A percentile compares a stretch with the other conserved stretches of the same genome.
phyloP scores from a whole-genome alignment of 64 coral and sea anemone species.

The Dendrophyllia cribrosa region DNA sequence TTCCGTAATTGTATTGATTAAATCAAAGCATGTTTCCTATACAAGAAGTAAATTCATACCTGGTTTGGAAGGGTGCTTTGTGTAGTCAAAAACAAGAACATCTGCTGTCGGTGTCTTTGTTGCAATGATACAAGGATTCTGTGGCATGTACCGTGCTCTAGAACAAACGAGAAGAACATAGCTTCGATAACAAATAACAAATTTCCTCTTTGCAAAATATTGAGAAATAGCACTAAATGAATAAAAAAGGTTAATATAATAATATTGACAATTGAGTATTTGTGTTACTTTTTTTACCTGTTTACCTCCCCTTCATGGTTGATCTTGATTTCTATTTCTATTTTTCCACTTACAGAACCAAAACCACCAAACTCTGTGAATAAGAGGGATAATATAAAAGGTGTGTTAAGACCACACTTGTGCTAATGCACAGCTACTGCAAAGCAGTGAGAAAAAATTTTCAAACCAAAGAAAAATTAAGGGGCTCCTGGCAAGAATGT shows the following conservation, averaged over 20 bases:
- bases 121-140: conserved; percentile 98
- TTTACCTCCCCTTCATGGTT: conserved; percentile 99
- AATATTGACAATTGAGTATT: not conserved
- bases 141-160: conserved; percentile 97
- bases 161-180: not conserved
- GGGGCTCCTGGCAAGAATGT: too few species aligned
- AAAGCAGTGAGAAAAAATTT: too few species aligned
- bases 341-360: conserved; percentile 98
- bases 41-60: conserved; percentile 60
- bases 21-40: too few species aligned
- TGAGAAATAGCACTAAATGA: not conserved
- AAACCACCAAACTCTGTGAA: conserved; percentile 98
- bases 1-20: too few species aligned
- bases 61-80: conserved; percentile 98
- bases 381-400: not conserved
- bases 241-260: not conserved
- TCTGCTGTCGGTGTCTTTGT: conserved; percentile 98
- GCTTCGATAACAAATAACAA: not conserved
- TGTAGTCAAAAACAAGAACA: conserved; percentile 99
- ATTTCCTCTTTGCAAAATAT: not conserved
- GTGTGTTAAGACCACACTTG: too few species aligned
- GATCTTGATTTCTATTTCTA: conserved; percentile 98
- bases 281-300: conserved; percentile 47
- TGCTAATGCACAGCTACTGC: too few species aligned
- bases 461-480: too few species aligned